phyloP scores from a whole-genome alignment of 2,113 vertebrate species.

The Thunnus maccoyii region DNA sequence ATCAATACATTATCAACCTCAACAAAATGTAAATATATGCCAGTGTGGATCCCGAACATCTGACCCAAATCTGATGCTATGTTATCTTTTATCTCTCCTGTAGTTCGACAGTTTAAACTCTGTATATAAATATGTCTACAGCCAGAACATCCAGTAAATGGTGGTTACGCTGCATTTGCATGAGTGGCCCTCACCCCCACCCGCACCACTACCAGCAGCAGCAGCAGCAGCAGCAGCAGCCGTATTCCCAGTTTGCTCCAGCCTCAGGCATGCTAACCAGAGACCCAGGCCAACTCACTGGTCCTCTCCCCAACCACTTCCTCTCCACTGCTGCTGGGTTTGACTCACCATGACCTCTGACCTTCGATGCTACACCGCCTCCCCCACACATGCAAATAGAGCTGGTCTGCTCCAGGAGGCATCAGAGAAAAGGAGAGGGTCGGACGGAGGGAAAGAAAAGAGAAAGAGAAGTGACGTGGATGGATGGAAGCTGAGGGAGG shows the following conservation, averaged over 20 bases:
- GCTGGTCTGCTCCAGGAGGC: conserved; percentile 76
- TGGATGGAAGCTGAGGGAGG: conserved; percentile 50
- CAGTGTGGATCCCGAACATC: background rate
- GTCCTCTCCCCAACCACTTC: conserved; percentile 78
- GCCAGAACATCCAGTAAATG: conserved; percentile 62
- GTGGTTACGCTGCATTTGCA: conserved; percentile 76
- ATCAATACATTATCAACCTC: background rate
- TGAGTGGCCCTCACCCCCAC: conserved; percentile 72
- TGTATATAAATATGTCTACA: conserved; percentile 50
- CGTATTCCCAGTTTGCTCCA: conserved; percentile 74
- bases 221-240: conserved; percentile 58
- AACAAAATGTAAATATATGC: background rate
- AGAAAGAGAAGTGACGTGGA: conserved; percentile 58
- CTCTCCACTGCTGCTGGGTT: conserved; percentile 78
- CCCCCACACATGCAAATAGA: conserved; percentile 86
- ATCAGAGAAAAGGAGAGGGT: conserved; percentile 71
- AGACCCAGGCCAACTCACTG: conserved; percentile 77
- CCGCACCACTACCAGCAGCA: conserved; percentile 52
- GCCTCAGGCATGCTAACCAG: conserved; percentile 77
- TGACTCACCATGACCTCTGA: conserved; percentile 84
- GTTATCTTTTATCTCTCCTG: conserved; percentile 36
- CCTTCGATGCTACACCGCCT: conserved; percentile 76
- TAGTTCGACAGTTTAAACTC: conserved; percentile 56
- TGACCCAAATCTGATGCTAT: conserved; percentile 6
- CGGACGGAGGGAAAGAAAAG: conserved; percentile 63